These are phyloP conservation scores for Crocidura indochinensis DNA, from an alignment of 2,797 vertebrate species.

Conservation along the genomic window DNA sequence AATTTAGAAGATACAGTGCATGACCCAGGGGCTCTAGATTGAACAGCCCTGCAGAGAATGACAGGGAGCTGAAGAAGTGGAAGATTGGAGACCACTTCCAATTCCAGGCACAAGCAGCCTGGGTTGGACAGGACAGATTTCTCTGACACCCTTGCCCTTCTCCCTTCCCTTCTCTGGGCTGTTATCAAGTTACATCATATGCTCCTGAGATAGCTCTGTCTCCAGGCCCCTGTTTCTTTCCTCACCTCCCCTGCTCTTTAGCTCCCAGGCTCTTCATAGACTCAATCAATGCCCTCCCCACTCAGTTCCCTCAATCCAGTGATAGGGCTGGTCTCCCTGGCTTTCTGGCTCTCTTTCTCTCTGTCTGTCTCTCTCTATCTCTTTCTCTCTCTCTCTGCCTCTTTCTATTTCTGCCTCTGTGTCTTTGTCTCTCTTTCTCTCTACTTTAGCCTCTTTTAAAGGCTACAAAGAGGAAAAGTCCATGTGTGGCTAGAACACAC, in stretches of 20 bases:
- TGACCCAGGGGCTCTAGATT: not conserved
- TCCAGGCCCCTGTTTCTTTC: not conserved
- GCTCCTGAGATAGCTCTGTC: too few species aligned
- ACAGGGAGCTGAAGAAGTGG: not conserved
- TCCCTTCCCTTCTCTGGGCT: not conserved
- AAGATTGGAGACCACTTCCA: not conserved
- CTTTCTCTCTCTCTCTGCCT: not conserved
- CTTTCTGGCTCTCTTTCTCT: too few species aligned
- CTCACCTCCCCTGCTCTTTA: not conserved
- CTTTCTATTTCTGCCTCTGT: not conserved
- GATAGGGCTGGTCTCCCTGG: not conserved
- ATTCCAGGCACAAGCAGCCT: not conserved
- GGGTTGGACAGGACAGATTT: not conserved
- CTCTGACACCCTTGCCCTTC: not conserved
- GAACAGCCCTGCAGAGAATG: slow-evolving; percentile 17
- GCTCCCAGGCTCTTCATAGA: not conserved
- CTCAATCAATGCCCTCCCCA: too few species aligned
- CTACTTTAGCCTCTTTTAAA: slow-evolving; percentile 3
- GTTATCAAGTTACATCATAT: too few species aligned
- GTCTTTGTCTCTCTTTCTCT: not conserved
- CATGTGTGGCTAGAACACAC: not conserved
- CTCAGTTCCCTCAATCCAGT: not conserved
- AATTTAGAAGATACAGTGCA: not conserved
- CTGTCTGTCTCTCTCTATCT: not conserved
- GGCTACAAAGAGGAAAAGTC: not conserved